These are phyloP conservation scores for Rhyacichthys aspro DNA, from an alignment of 2,797 vertebrate species.

Conservation along the genomic window DNA sequence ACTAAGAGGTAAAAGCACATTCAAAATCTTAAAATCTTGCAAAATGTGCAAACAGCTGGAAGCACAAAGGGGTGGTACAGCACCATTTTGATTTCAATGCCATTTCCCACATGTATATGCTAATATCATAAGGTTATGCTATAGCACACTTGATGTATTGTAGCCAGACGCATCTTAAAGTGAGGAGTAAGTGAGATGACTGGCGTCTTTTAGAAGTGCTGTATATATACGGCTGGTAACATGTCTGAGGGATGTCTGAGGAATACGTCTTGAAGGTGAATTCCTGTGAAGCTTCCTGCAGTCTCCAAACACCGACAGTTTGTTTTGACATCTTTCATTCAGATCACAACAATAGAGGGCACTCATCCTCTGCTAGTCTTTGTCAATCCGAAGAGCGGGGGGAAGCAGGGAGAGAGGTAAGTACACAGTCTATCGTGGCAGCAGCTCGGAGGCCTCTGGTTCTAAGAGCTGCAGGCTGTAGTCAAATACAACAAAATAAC, in stretches of 20 bases:
- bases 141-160: neutral
- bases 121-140: too few relatives aligned
- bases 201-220: constrained; percentile 46
- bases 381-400: constrained; percentile 96
- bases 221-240: constrained; percentile 19
- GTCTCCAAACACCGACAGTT: constrained; percentile 65
- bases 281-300: constrained; percentile 71
- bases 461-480: constrained; percentile 41
- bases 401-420: constrained; percentile 95
- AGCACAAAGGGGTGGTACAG: too few relatives aligned
- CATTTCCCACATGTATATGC: too few relatives aligned
- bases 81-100: too few relatives aligned
- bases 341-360: constrained; percentile 92
- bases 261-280: constrained; percentile 65
- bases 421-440: constrained; percentile 60
- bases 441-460: constrained; percentile 45
- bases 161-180: constrained; percentile 14
- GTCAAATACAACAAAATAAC: constrained; percentile 60
- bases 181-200: constrained; percentile 22
- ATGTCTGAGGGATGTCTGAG: constrained; percentile 29
- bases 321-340: constrained; percentile 77
- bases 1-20: too few relatives aligned
- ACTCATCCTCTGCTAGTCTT: constrained; percentile 95
- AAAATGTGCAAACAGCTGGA: too few relatives aligned
- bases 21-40: too few relatives aligned